These are phyloP conservation scores for Pterocles gutturalis DNA, from an alignment of 2,113 vertebrate species.

Conservation along the genomic window DNA sequence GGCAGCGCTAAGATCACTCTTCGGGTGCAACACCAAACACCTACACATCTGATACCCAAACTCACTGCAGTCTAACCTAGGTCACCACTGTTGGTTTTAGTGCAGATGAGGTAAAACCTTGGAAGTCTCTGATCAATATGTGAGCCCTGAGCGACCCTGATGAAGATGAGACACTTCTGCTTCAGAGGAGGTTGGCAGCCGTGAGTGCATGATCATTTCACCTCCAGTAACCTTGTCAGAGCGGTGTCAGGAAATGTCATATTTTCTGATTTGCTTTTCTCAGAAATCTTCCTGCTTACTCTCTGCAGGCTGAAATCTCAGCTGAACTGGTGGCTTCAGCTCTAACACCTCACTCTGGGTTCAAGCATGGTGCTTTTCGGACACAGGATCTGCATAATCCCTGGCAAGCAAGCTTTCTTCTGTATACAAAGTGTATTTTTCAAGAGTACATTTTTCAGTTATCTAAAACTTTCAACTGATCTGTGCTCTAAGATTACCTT, in stretches of 20 bases:
- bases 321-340: neutral
- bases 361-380: neutral
- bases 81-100: neutral
- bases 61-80: neutral
- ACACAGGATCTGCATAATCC: neutral
- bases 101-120: neutral
- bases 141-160: neutral
- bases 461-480: neutral
- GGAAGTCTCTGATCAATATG: fast-evolving
- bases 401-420: neutral
- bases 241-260: neutral
- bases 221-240: neutral
- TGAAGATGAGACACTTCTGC: neutral
- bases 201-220: neutral
- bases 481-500: neutral
- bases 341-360: neutral
- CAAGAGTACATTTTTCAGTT: neutral
- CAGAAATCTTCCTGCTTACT: neutral
- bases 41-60: neutral
- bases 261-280: neutral
- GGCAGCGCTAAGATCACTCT: neutral
- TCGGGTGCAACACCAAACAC: neutral
- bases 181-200: neutral
- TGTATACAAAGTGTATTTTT: neutral
- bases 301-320: neutral